Percentiles rank a stretch among this genome's conserved stretches.
These are phyloP conservation scores for Heterodera carotae DNA, from an alignment of 1,140 invertebrate species.

Conservation along the genomic window DNA sequence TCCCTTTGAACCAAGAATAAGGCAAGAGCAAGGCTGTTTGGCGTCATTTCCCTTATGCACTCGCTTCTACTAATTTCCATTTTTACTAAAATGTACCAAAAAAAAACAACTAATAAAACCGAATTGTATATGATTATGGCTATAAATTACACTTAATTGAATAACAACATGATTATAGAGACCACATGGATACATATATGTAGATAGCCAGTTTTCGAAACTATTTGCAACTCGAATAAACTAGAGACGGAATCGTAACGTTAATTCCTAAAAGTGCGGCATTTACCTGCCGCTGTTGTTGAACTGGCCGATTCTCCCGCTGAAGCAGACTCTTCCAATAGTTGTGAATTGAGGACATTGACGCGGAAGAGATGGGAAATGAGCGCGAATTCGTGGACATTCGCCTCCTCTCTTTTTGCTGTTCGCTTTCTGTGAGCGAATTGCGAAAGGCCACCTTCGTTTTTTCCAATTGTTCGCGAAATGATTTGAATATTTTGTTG, in stretches of 20 bases:
- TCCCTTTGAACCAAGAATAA: constrained; percentile 1
- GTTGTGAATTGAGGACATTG: constrained; percentile 1
- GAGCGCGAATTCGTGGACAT: constrained; percentile 4
- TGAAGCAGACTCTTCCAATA: neutral
- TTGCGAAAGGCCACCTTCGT: constrained; percentile 18
- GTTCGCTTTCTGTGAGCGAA: neutral
- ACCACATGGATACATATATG: no score
- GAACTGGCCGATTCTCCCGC: neutral
- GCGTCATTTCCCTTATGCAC: neutral
- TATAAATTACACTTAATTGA: no score
- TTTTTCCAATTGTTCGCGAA: constrained; percentile 24
- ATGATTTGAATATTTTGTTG: constrained; percentile 24
- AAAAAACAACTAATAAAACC: no score
- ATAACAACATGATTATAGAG: no score
- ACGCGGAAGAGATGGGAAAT: constrained; percentile 8
- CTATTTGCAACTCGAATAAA: no score
- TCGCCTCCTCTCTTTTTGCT: neutral
- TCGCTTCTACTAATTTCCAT: no score
- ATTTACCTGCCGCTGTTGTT: neutral
- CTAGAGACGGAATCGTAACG: no score
- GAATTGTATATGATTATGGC: no score
- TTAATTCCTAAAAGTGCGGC: no score
- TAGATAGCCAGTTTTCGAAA: no score
- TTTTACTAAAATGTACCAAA: no score
- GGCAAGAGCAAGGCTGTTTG: neutral